Base-by-base conservation (phyloP, 2,113 vertebrate genomes). In the Ceyx cyanopectus region DNA sequence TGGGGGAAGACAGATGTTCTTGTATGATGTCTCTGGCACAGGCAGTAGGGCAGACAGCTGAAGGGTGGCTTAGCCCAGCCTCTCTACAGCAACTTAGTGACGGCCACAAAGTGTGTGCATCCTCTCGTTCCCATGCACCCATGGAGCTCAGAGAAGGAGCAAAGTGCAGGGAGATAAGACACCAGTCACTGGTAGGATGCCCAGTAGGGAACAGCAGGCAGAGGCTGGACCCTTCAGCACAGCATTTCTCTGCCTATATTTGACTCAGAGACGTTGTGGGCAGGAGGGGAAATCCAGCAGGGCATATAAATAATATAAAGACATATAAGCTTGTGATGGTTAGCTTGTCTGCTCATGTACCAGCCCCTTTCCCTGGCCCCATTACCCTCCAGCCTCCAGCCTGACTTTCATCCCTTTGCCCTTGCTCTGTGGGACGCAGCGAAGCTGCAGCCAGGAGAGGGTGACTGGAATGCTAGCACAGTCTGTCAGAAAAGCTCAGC, bases 181-280 rank as follows among this genome's bases (percentile, higher is more conserved):
- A 16, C 12, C 5, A 4, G 8, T 80, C 0, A 0, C 16, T 1
- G 2, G 4, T 24, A 74, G 21, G 46, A 20, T 46, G 13, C 8
- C 10, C 3, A 1, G 18, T 26, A 7, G 46, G 17, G 26, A 87
- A 13, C 0, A 10, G 30, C 57, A 72, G 57, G 32, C 23, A 56
- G 62, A 54, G 12, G 27, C 23, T 50, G 46, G 32, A 27, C 19
- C 30, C 0, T 20, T 69, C 27, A 56, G 11, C 0, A 0, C 24
- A 26, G 30, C 10, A 21, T 60, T 82, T 90, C 19, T 41, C 46
- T 66, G 23, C 10, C 29, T 37, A 3, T 5, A 6, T 60, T 81
- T 40, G 16, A 34, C 37, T 7, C 58, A 84, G 18, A 75, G 24
- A 70, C 14, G 14, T 34, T 50, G 16, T 21, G 27, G 21, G 20